A percentile compares a stretch with the other conserved stretches of the same genome.
phyloP scores from a whole-genome alignment of 2,797 vertebrate genomes.

The Syngnathus acus region DNA sequence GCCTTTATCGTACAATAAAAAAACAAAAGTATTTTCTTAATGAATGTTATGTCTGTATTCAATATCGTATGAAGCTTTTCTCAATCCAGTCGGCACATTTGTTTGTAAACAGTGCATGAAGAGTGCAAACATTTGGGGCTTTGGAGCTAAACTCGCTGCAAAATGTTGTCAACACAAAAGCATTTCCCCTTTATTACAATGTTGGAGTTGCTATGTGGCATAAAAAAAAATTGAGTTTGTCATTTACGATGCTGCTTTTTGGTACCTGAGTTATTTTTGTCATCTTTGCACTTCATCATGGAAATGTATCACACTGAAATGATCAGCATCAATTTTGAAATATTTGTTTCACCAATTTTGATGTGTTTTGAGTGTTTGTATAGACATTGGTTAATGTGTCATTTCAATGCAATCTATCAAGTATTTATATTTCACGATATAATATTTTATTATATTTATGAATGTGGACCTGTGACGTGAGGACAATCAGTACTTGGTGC shows the following conservation, averaged over 20 bases:
- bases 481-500: slow-evolving; percentile 57
- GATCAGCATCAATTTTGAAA: slow-evolving; percentile 44
- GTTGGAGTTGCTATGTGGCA: slow-evolving; percentile 45
- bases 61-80: slow-evolving; percentile 49
- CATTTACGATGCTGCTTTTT: slow-evolving; percentile 53
- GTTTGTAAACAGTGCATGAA: slow-evolving; percentile 17
- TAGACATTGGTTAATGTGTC: slow-evolving; percentile 54
- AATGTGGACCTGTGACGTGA: slow-evolving; percentile 49
- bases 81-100: slow-evolving; percentile 34
- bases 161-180: slow-evolving; percentile 37
- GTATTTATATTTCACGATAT: slow-evolving; percentile 56
- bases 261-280: slow-evolving; percentile 52
- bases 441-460: slow-evolving; percentile 63
- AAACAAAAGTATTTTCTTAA: slow-evolving; percentile 59
- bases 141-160: slow-evolving; percentile 29
- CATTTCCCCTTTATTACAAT: slow-evolving; percentile 31
- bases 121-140: slow-evolving; percentile 31
- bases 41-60: slow-evolving; percentile 55
- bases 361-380: slow-evolving; percentile 59
- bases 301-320: slow-evolving; percentile 46
- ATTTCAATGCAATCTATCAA: slow-evolving; percentile 45
- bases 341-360: slow-evolving; percentile 48
- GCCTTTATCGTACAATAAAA: slow-evolving; percentile 64
- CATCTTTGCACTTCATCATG: slow-evolving; percentile 59
- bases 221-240: slow-evolving; percentile 41